Conservation (phyloP, 2,797 vertebrate genomes). For the Pristis pectinata region DNA sequence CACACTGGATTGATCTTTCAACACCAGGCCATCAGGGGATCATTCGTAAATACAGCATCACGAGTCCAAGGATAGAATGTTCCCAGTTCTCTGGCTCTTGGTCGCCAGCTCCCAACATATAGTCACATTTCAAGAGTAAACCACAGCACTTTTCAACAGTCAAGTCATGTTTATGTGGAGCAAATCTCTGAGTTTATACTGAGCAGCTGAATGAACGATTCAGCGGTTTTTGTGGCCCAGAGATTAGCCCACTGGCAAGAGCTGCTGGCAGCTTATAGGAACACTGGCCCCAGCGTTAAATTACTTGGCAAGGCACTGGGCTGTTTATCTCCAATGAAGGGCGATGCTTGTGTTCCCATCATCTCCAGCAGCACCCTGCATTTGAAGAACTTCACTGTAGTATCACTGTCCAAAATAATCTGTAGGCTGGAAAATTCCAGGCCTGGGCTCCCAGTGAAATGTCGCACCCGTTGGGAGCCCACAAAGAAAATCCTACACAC, state of each 20-base stretch:
- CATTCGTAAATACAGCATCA: too few relatives aligned
- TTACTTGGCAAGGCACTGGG: not conserved
- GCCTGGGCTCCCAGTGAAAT: not conserved
- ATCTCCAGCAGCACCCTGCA: not conserved
- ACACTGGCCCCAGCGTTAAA: not conserved
- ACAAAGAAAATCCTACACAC: not conserved
- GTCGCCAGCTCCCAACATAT: too few relatives aligned
- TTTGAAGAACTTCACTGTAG: not conserved
- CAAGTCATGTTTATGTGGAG: not conserved
- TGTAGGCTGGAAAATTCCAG: too few relatives aligned
- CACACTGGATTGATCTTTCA: not conserved
- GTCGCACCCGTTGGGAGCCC: not conserved
- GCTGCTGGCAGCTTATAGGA: not conserved
- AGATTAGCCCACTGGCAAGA: not conserved
- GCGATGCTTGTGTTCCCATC: too few relatives aligned
- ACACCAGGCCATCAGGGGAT: not conserved
- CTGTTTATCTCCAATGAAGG: not conserved
- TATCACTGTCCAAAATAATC: not conserved
- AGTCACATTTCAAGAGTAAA: too few relatives aligned
- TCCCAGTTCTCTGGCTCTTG: too few relatives aligned
- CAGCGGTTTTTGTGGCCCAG: not conserved
- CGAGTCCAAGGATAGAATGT: too few relatives aligned
- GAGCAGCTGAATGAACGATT: not conserved
- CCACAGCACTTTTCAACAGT: too few relatives aligned
- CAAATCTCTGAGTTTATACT: not conserved